Evolutionary conservation across 92 coral and sea anemone species (phyloP), one percentile per base, ranked within the genome.

Genomic region (Plumapathes pennacea): DNA sequence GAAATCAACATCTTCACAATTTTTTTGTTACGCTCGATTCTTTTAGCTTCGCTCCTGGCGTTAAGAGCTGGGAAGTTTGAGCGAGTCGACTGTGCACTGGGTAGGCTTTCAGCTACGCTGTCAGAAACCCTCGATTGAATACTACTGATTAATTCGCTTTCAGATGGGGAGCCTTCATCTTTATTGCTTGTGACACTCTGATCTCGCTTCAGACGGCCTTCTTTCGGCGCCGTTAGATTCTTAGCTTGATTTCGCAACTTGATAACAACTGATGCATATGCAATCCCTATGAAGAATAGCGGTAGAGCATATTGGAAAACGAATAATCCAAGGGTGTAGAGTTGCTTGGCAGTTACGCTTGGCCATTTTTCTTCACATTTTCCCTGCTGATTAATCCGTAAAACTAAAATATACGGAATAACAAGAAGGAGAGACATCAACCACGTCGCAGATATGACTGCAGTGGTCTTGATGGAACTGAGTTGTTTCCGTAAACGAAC

Each of bases 1-100:
- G 83, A 76, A 6, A 94, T 84, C 42, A 94, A 50, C 99, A 94
- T 94, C 56, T 94, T 88, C 32, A 78, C 77, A 37, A 94, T 84
- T 44, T 85, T 84, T 3, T 89, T 78, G 36, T 79, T 87, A 9
- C 83, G 86, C 28, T 56, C 82, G 37, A 87, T 64, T 48, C 85
- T 62, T 45, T 40, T 71, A 32, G 46, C 71, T 44, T 87, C 96
- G 19, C 28, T 82, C 30, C 63, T 77, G 14, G 78, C 55, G 24
- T 54, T 38, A 13, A 38, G 4, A 22, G 63, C 10, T 11, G 44
- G 61, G 32, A 54, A 69, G n/a, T 36, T 56, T 10, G 50, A 37
- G 7, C 5, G 25, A 17, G 49, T 46, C 24, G 41, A 32, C 33
- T 54, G 63, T 7, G 52, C 43, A 3, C 33, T 34, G n/a, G 51